Percentiles rank a stretch among this genome's conserved stretches.
phyloP scores from a whole-genome alignment of 2,797 vertebrate species.

The Leucoraja ocellata region DNA sequence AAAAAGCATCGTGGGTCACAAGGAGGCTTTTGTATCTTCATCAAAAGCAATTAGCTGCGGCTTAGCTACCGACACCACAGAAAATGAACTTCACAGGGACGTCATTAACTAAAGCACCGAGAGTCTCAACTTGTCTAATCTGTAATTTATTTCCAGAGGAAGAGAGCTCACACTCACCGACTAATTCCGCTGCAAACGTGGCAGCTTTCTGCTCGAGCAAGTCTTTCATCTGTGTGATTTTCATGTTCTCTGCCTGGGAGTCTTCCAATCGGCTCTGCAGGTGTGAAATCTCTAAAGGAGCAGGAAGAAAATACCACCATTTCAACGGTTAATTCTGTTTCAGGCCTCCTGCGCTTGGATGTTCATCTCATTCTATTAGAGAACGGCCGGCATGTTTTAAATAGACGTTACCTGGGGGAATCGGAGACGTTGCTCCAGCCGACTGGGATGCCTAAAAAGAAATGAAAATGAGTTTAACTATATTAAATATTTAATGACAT shows the following conservation, averaged over 20 bases:
- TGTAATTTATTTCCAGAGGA: neutral
- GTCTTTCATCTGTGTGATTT: constrained; percentile 99
- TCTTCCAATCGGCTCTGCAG: constrained; percentile 82
- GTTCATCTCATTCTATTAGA: neutral
- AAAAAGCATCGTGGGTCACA: too few relatives aligned
- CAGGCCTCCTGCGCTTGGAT: neutral
- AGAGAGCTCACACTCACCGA: constrained; percentile 67
- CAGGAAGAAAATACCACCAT: neutral
- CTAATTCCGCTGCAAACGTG: constrained; percentile 90
- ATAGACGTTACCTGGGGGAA: constrained; percentile 68
- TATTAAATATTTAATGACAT: neutral
- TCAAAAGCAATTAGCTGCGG: neutral
- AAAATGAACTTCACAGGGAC: neutral
- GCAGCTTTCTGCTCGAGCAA: constrained; percentile 97
- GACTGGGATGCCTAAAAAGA: constrained; percentile 59
- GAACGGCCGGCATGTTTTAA: neutral
- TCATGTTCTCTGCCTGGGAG: constrained; percentile 88
- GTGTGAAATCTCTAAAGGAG: neutral
- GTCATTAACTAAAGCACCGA: neutral
- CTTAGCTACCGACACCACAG: neutral
- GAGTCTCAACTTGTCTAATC: too few relatives aligned
- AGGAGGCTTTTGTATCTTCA: too few relatives aligned
- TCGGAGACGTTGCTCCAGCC: constrained; percentile 65
- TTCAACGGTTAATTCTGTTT: too few relatives aligned
- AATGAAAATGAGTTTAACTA: constrained; percentile 9